A percentile compares a stretch with the other conserved stretches of the same genome.
Evolutionary conservation across 2,888 invertebrate genomes (phyloP).

Genomic region (Drosophila lacicola): DNA sequence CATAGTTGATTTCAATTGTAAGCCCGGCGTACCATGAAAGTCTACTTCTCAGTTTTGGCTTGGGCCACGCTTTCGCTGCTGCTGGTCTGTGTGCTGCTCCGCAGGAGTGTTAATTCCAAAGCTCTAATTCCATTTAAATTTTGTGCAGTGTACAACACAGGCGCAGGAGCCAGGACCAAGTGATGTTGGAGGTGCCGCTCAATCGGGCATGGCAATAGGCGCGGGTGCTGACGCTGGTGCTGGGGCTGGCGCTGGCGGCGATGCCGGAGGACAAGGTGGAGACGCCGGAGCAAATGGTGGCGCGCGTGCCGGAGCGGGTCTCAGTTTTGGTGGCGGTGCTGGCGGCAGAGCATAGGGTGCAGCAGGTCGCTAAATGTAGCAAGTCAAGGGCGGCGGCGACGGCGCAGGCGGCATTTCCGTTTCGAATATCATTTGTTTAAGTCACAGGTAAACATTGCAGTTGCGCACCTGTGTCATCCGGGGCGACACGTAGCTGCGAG

Average conservation of each 20-base stretch:
- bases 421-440: slow-evolving; percentile 23
- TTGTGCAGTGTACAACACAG: slow-evolving; percentile 23
- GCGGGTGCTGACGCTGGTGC: slow-evolving; percentile 38
- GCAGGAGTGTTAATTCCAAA: no score
- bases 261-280: slow-evolving; percentile 16
- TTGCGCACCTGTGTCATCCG: slow-evolving; percentile 6
- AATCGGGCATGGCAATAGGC: slow-evolving; percentile 38
- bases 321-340: slow-evolving; percentile 42
- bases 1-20: slow-evolving; percentile 1
- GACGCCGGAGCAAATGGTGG: slow-evolving; percentile 32
- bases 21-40: slow-evolving; percentile 32
- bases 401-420: slow-evolving; percentile 25
- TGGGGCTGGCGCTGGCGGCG: slow-evolving; percentile 33
- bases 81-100: slow-evolving; percentile 27
- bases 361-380: slow-evolving; percentile 31
- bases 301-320: slow-evolving; percentile 29
- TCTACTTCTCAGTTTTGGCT: slow-evolving; percentile 8
- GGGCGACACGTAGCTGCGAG: neutral
- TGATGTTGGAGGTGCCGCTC: slow-evolving; percentile 34
- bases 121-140: neutral
- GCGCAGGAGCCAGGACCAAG: neutral
- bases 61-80: slow-evolving; percentile 22
- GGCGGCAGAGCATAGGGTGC: slow-evolving; percentile 32
- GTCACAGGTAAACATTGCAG: slow-evolving; percentile 25
- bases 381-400: neutral